These are phyloP conservation scores for Mus spicilegus DNA, from an alignment of 2,113 vertebrate species.

Conservation along the genomic window DNA sequence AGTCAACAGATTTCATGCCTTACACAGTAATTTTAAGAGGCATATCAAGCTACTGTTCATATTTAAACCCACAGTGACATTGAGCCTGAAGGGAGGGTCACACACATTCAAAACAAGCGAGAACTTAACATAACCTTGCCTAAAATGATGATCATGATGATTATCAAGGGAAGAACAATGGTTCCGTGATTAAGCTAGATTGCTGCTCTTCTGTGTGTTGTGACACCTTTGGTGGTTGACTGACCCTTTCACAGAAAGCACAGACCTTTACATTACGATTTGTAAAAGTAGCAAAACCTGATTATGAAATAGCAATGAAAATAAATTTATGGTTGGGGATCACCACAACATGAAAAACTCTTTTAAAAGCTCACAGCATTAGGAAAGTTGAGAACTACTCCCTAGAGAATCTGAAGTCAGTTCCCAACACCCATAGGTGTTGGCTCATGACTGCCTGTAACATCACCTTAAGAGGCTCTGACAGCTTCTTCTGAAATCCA, in stretches of 20 bases:
- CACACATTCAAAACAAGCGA: not conserved
- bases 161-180: not conserved
- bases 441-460: too few relatives aligned
- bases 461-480: not conserved
- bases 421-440: not conserved
- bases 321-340: not conserved
- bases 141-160: not conserved
- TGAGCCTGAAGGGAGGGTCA: not conserved
- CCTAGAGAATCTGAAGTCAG: not conserved
- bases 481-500: not conserved
- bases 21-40: slow-evolving; percentile 12
- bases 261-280: not conserved
- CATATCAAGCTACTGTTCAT: not conserved
- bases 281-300: not conserved
- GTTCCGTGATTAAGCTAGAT: not conserved
- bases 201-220: not conserved
- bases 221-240: not conserved
- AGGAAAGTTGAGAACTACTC: not conserved
- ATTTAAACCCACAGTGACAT: not conserved
- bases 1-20: slow-evolving; percentile 37
- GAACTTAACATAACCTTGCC: not conserved
- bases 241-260: not conserved
- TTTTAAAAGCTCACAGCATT: not conserved
- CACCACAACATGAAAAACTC: not conserved
- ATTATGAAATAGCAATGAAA: not conserved